phyloP scores from a whole-genome alignment of 2,888 invertebrate species.

The Lamellibrachia columna region DNA sequence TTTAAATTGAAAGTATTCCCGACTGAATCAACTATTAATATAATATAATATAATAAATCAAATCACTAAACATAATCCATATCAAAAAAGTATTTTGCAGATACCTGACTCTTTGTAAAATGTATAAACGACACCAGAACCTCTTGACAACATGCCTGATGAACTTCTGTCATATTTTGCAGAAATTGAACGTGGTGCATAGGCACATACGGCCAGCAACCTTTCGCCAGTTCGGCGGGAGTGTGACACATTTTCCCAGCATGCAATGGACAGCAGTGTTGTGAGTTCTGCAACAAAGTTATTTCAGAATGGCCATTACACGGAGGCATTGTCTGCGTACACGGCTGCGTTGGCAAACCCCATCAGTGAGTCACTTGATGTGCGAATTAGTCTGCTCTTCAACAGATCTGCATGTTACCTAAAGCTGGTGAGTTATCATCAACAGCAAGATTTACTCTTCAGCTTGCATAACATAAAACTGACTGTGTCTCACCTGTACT shows the following conservation, averaged over 20 bases:
- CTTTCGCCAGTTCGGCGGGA: conserved; percentile 16
- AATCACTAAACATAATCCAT: no score
- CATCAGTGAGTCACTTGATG: not conserved
- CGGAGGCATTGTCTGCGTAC: conserved; percentile 31
- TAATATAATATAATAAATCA: no score
- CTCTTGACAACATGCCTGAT: no score
- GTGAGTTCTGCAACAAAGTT: conserved; percentile 30
- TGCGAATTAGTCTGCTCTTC: conserved; percentile 31
- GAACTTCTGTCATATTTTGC: not conserved
- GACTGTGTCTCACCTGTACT: not conserved
- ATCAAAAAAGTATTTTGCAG: no score
- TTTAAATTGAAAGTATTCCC: no score
- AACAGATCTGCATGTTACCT: conserved; percentile 37
- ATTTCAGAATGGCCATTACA: conserved; percentile 33
- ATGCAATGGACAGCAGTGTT: conserved; percentile 29
- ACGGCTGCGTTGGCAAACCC: not conserved
- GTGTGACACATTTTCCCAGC: conserved; percentile 7
- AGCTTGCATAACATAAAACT: not conserved
- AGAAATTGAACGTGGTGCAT: not conserved
- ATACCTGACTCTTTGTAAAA: no score
- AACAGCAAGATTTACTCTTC: not conserved
- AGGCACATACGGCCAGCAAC: not conserved
- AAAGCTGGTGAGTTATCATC: conserved; percentile 35
- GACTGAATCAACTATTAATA: no score
- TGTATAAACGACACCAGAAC: no score